These are phyloP conservation scores for Microtus ochrogaster DNA, from an alignment of 2,113 vertebrate species.

Conservation along the genomic window DNA sequence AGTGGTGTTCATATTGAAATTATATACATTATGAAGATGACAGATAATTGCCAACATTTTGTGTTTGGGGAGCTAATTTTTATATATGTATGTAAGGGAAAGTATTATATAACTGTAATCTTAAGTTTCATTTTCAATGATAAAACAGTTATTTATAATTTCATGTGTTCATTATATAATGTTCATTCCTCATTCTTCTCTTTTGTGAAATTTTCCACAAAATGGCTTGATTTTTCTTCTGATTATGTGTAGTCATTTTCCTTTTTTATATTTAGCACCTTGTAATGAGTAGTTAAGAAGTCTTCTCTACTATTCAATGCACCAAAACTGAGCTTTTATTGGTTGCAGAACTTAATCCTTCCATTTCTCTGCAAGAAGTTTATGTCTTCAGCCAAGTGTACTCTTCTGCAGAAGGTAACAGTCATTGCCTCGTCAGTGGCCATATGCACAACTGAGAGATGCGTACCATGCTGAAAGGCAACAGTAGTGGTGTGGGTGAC, in stretches of 20 bases:
- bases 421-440: neutral
- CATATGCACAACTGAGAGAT: neutral
- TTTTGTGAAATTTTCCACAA: neutral
- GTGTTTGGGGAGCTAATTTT: neutral
- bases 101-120: neutral
- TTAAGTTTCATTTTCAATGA: neutral
- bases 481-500: neutral
- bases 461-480: neutral
- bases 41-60: neutral
- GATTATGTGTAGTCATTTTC: neutral
- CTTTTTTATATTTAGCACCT: neutral
- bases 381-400: neutral
- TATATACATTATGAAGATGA: neutral
- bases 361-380: neutral
- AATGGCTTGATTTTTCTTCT: neutral
- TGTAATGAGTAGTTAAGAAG: neutral
- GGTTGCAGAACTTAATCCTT: neutral
- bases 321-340: neutral
- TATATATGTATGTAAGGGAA: neutral
- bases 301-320: neutral
- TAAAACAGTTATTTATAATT: neutral
- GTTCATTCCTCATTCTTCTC: neutral
- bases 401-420: neutral
- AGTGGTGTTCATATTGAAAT: neutral
- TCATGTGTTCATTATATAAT: neutral